phyloP scores from a whole-genome alignment of 2,888 invertebrate genomes.

The Macaria notata region DNA sequence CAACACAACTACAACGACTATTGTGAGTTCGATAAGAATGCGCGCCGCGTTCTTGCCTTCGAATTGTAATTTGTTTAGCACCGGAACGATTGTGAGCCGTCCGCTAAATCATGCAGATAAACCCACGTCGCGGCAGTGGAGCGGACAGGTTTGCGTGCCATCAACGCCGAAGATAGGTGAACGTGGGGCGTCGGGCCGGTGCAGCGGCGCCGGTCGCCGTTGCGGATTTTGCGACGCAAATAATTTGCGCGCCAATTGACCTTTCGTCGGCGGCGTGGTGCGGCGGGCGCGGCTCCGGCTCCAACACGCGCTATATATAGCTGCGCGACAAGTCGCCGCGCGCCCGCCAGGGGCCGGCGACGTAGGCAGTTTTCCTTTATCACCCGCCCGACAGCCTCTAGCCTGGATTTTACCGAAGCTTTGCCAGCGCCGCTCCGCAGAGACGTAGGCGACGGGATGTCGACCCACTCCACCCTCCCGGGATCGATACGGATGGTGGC shows the following conservation, averaged over 20 bases:
- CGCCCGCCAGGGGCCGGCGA: constrained; percentile 76
- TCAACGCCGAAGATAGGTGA: constrained; percentile 34
- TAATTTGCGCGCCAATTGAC: constrained; percentile 82
- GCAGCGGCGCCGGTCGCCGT: constrained; percentile 46
- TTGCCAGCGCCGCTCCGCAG: constrained; percentile 64
- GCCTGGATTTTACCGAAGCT: constrained; percentile 74
- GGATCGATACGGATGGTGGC: constrained; percentile 79
- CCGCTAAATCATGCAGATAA: constrained; percentile 28
- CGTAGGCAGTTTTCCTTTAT: constrained; percentile 79
- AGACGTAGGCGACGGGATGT: constrained; percentile 72
- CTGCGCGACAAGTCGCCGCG: constrained; percentile 71
- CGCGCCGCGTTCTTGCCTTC: constrained; percentile 45
- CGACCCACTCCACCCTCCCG: constrained; percentile 77
- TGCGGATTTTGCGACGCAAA: constrained; percentile 79
- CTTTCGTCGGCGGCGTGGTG: constrained; percentile 73
- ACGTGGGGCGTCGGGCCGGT: constrained; percentile 48
- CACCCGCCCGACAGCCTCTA: constrained; percentile 76
- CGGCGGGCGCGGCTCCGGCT: constrained; percentile 67
- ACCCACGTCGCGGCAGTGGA: constrained; percentile 13
- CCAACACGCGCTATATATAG: constrained; percentile 79
- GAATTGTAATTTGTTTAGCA: constrained; percentile 31
- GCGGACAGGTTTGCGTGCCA: constrained; percentile 29
- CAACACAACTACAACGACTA: constrained; percentile 36
- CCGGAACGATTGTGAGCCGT: constrained; percentile 16
- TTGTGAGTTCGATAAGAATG: constrained; percentile 53